Base-by-base conservation (phyloP, 1,140 invertebrate species). In the Drosophila pseudoananassae region DNA sequence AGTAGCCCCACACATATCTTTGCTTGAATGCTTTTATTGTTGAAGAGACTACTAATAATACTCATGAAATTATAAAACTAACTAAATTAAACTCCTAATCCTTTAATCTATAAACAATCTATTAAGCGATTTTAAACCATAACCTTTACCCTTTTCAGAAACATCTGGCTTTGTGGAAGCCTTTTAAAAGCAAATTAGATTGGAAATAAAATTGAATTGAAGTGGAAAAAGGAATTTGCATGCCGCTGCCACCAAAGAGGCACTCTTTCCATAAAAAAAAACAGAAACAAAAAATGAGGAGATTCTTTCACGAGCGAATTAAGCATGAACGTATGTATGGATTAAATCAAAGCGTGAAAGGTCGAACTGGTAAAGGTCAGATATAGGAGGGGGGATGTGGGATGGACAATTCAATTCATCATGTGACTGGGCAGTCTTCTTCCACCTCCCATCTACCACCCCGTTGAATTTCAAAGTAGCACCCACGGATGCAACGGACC, bases 321-420 rank as follows among this genome's bases (percentile, higher is more conserved):
- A 60, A 56, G 14, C 6, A 12, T n/a, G 9, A 15, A 27, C 12
- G 12, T 36, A n/a, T 46, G 29, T 20, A 20, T 20, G 20, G 5
- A 47, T 60, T 27, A 20, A 64, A 60, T 64, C 23, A 31, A 49
- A 9, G 1, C 9, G 23, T 31, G 45, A 61, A 74, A 69, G 71
- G 50, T 75, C 51, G 43, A 9, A 25, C 36, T 51, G 36, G 9
- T 7, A 47, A 61, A 45, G 52, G 45, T 65, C 52, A 49, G 43
- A 4, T 10, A 33, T 8, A 9, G 3, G 0, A 9, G 3, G 10
- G 33, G 31, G 29, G 9, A 8, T n/a, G 20, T 20, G 20, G 20
- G 20, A 20, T 20, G 20, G 20, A 4, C 33, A 12, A 36, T 36
- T 38, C 17, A 17, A 59, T 51, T 17, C 10, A 45, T 56, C 54